These are phyloP conservation scores for Platichthys stellatus DNA, from an alignment of 2,113 vertebrate species.

Conservation along the genomic window DNA sequence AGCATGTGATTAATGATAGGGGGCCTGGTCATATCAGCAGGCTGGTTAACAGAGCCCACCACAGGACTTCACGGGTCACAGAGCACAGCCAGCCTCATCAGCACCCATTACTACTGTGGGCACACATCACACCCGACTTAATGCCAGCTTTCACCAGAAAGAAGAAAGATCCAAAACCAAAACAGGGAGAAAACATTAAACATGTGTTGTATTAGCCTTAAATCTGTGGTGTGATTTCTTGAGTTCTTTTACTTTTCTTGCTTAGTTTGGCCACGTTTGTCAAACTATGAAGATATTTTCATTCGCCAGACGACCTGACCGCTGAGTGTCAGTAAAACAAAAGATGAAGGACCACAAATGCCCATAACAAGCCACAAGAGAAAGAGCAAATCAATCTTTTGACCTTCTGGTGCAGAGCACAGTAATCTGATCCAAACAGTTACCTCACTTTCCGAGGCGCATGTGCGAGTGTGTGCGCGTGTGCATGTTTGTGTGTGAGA, in stretches of 20 bases:
- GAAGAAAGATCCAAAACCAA: neutral
- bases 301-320: neutral
- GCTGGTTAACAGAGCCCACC: conserved; percentile 89
- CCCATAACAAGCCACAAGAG: conserved; percentile 14
- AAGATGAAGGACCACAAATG: conserved; percentile 16
- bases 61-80: conserved; percentile 89
- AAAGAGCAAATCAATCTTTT: conserved; percentile 45
- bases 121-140: conserved; percentile 16
- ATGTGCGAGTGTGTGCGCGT: neutral
- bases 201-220: neutral
- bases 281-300: neutral
- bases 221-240: neutral
- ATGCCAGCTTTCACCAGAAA: neutral
- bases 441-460: conserved; percentile 4
- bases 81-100: conserved; percentile 86
- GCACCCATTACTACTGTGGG: conserved; percentile 69
- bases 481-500: neutral
- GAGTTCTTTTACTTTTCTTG: neutral
- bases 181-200: neutral
- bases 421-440: conserved; percentile 44
- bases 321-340: conserved; percentile 8
- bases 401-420: conserved; percentile 38
- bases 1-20: conserved; percentile 95
- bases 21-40: conserved; percentile 93
- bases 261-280: neutral